Evolutionary conservation across 2,888 invertebrate species (phyloP).

Genomic region (Omphaloscelis lunosa): DNA sequence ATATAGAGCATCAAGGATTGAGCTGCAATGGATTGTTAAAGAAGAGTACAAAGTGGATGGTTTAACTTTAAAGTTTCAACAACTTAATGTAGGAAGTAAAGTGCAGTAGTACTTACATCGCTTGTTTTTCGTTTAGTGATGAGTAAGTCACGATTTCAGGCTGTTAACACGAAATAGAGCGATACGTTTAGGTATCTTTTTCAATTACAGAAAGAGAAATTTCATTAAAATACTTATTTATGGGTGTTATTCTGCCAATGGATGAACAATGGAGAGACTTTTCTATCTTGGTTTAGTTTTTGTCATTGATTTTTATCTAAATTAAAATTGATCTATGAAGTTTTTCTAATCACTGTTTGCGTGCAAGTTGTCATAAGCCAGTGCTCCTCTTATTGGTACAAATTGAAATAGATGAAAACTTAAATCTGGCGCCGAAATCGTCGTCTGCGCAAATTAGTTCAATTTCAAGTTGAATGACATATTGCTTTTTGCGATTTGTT

Average conservation of each 20-base stretch:
- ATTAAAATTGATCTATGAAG: constrained; percentile 47
- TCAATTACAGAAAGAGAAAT: constrained; percentile 28
- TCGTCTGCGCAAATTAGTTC: constrained; percentile 38
- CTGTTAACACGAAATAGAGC: constrained; percentile 23
- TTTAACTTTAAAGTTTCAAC: neutral
- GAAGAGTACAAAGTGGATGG: neutral
- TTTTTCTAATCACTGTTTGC: constrained; percentile 52
- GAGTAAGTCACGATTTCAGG: constrained; percentile 22
- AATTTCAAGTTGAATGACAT: constrained; percentile 46
- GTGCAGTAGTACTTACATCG: neutral
- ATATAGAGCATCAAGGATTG: neutral
- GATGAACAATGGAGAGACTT: constrained; percentile 2
- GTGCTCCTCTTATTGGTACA: constrained; percentile 44
- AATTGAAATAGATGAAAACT: constrained; percentile 62
- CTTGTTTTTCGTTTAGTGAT: constrained; percentile 1
- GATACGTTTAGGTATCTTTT: constrained; percentile 22
- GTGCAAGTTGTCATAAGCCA: constrained; percentile 42
- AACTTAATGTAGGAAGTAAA: neutral
- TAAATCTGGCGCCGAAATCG: constrained; percentile 38
- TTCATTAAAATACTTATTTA: neutral
- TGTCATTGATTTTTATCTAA: constrained; percentile 43
- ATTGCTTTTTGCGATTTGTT: neutral
- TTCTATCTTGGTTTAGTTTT: neutral
- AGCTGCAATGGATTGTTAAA: neutral
- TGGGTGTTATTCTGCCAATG: neutral